Base-by-base conservation (phyloP, 2,113 vertebrate genomes). In the Sialia sialis region DNA sequence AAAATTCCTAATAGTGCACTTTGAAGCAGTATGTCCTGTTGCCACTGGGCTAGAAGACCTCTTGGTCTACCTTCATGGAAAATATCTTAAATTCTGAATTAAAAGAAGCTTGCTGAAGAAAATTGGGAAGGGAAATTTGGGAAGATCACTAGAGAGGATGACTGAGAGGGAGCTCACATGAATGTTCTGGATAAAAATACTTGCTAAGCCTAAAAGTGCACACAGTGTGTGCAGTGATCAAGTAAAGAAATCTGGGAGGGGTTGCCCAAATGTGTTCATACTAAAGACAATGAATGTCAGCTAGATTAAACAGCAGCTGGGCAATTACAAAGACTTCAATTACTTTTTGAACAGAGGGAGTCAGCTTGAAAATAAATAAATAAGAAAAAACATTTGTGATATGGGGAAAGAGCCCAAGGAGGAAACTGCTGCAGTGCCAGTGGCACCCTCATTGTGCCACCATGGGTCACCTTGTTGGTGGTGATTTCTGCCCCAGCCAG, bases 381-480 rank as follows among this genome's bases (percentile, higher is more conserved):
- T 26, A 34, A 83, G 46, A 69, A 34, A 10, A 77, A 86, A 10
- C 4, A 59, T 29, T 38, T 48, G 16, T 67, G 29, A 32, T 75
- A 18, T 39, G 26, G 32, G 21, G 17, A 51, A 51, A 62, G 13
- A 54, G 7, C 9, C 7, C 1, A 1, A 46, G 46, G 46, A 52
- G 11, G 25, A 94, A 80, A 46, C 4, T 4, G 9, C 34, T 67
- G 54, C 12, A 39, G 44, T 12, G 43, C 9, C 14, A 63, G 22
- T 38, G 0, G 0, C 25, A 48, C 14, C 5, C 36, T 60, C 9
- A 10, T 13, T 27, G 23, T n/a, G 34, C 6, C 32, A 36, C 25
- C n/a, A 12, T 9, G 26, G 63, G 58, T 76, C 49, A 68, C 20
- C 10, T 30, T 62, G 10, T 10, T 54, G 56, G 30, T 51, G 41